Evolutionary conservation across 2,797 vertebrate species (phyloP).

Genomic region (Melanotaenia pygmaea): DNA sequence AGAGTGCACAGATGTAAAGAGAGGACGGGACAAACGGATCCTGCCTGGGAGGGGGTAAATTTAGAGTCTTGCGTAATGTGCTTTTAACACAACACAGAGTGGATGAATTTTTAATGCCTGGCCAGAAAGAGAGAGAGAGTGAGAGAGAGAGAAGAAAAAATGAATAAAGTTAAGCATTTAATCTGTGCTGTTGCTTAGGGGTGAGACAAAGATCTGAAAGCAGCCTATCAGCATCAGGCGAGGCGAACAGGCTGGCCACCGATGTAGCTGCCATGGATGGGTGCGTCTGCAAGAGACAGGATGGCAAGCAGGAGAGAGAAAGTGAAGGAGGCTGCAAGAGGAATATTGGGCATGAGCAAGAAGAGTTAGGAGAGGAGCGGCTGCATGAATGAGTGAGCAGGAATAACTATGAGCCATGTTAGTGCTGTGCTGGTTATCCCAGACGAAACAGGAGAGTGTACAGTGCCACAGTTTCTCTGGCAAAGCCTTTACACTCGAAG

Average conservation of each 20-base stretch:
- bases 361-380: conserved; percentile 47
- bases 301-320: conserved; percentile 39
- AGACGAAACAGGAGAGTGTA: conserved; percentile 43
- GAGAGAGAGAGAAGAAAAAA: conserved; percentile 34
- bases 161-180: conserved; percentile 81
- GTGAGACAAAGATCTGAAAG: conserved; percentile 67
- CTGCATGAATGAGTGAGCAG: conserved; percentile 76
- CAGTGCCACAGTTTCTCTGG: conserved; percentile 30
- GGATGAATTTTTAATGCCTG: conserved; percentile 83
- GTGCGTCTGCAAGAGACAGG: conserved; percentile 47
- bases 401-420: conserved; percentile 75
- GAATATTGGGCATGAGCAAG: conserved; percentile 52
- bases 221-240: conserved; percentile 59
- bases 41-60: conserved; percentile 74
- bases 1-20: conserved; percentile 58
- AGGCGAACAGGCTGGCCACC: conserved; percentile 46
- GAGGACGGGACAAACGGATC: conserved; percentile 64
- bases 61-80: conserved; percentile 84
- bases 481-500: conserved; percentile 31
- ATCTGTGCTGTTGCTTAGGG: conserved; percentile 77
- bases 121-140: conserved; percentile 46
- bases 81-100: conserved; percentile 83
- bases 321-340: conserved; percentile 28
- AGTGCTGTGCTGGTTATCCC: conserved; percentile 55
- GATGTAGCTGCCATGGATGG: conserved; percentile 62